Percentiles rank a stretch among this genome's conserved stretches.
Evolutionary conservation across 1,140 invertebrate genomes (phyloP).

Genomic region (Brachionus plicatilis): DNA sequence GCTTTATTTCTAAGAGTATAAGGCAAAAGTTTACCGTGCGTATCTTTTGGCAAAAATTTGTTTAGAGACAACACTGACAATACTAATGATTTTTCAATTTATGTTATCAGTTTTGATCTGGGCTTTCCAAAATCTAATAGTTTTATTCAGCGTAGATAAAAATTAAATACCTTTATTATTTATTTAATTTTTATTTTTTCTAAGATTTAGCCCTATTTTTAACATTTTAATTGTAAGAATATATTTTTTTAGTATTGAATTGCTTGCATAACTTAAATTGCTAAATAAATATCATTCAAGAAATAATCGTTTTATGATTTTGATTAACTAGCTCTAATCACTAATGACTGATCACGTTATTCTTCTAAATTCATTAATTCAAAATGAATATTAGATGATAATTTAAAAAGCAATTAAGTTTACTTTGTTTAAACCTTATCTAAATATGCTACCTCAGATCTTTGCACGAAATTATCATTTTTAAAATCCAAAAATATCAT

Average conservation of each 20-base stretch:
- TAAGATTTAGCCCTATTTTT: neutral
- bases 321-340: neutral
- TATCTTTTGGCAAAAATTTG: too few species aligned
- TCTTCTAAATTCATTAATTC: neutral
- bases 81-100: too few species aligned
- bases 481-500: neutral
- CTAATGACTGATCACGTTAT: neutral
- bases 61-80: too few species aligned
- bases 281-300: neutral
- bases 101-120: too few species aligned
- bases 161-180: neutral
- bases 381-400: neutral
- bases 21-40: too few species aligned
- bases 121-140: too few species aligned
- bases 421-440: neutral
- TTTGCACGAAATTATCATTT: neutral
- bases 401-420: neutral
- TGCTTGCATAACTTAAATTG: neutral
- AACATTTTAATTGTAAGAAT: neutral
- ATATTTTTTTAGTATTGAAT: neutral
- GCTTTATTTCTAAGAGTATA: too few species aligned
- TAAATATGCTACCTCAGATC: neutral
- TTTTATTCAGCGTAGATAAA: too few species aligned
- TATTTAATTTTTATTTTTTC: neutral
- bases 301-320: neutral